Evolutionary conservation across 2,113 vertebrate species (phyloP).

Genomic region (Cardinalis cardinalis): DNA sequence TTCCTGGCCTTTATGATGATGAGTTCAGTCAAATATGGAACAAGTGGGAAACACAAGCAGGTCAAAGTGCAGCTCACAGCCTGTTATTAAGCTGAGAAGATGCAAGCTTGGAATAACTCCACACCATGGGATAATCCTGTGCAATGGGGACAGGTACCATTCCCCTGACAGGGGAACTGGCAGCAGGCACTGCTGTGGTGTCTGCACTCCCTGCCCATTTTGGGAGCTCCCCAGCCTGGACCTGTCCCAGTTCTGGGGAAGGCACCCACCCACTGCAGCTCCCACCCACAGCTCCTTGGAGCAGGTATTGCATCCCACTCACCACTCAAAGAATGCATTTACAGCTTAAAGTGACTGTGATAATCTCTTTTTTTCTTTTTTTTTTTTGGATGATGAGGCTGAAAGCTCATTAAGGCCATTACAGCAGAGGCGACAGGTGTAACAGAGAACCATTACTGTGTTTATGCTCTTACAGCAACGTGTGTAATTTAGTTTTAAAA

Average conservation of each 20-base stretch:
- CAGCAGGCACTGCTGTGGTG: fast-evolving
- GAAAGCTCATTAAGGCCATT: slow-evolving; percentile 19
- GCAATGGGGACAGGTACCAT: not conserved
- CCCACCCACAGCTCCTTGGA: not conserved
- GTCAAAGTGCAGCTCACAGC: not conserved
- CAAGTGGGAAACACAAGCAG: slow-evolving; percentile 15
- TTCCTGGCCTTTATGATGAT: not conserved
- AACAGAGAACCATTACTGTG: not conserved
- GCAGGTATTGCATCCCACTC: not conserved
- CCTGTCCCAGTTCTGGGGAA: not conserved
- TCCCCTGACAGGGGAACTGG: not conserved
- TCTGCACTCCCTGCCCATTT: not conserved
- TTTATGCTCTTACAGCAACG: not conserved
- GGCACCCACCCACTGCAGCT: not conserved
- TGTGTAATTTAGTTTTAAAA: slow-evolving; percentile 38
- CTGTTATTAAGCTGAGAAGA: slow-evolving; percentile 30
- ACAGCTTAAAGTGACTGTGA: not conserved
- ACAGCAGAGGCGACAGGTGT: not conserved
- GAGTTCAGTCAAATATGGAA: not conserved
- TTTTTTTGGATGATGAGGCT: not conserved
- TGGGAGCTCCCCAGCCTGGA: not conserved
- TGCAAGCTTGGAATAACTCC: not conserved
- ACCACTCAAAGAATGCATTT: not conserved
- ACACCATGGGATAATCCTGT: not conserved
- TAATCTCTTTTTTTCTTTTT: not conserved